Evolutionary conservation across 2,113 vertebrate genomes (phyloP).

Genomic region (Ceyx margarethae): DNA sequence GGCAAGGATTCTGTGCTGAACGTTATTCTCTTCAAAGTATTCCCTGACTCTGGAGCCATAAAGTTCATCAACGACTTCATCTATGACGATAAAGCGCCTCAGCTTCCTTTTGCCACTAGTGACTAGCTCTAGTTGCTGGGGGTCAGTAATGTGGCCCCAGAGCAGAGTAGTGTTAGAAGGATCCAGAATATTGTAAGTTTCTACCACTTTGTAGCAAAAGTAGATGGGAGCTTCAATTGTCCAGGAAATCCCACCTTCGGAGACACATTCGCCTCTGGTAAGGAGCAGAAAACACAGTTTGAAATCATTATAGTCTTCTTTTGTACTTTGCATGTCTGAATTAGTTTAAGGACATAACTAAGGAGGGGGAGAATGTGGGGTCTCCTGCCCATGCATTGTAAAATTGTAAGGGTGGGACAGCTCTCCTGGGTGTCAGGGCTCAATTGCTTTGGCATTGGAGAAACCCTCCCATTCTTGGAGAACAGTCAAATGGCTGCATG

Average conservation of each 20-base stretch:
- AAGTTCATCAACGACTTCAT: constrained; percentile 75
- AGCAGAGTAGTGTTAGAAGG: constrained; percentile 77
- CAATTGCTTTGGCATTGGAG: neutral
- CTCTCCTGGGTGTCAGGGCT: neutral
- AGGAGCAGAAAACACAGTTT: neutral
- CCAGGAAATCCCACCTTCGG: constrained; percentile 72
- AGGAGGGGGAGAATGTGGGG: neutral
- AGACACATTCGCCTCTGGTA: constrained; percentile 72
- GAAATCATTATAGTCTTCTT: neutral
- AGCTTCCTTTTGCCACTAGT: constrained; percentile 59
- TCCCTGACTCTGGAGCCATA: constrained; percentile 71
- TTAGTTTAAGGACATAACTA: neutral
- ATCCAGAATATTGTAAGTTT: constrained; percentile 76
- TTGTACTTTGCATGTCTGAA: neutral
- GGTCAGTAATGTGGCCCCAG: constrained; percentile 75
- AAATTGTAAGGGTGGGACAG: neutral
- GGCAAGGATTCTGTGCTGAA: constrained; percentile 76
- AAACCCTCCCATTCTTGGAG: neutral
- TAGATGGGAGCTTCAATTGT: constrained; percentile 79
- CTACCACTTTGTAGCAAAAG: constrained; percentile 80
- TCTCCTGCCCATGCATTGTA: neutral
- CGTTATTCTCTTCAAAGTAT: constrained; percentile 76
- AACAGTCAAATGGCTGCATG: neutral
- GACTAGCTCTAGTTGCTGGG: constrained; percentile 62
- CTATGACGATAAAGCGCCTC: constrained; percentile 80